Base-by-base conservation (phyloP, 2,113 vertebrate species). In the Hippolais icterina region DNA sequence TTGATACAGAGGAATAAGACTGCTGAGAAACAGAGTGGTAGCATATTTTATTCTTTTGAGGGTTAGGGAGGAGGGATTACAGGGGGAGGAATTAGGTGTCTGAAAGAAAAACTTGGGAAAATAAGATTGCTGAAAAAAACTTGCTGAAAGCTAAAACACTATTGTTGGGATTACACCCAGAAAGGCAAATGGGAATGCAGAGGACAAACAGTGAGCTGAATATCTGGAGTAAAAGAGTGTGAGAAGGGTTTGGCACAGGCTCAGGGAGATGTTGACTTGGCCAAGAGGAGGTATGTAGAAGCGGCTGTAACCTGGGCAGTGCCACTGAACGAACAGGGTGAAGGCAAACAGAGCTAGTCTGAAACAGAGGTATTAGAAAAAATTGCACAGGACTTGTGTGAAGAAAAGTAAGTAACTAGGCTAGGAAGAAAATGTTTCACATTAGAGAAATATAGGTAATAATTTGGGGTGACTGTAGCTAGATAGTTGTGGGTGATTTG, bases 81-180 rank as follows among this genome's bases (percentile, higher is more conserved):
- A 83, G 63, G 49, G 54, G 17, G 41, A 72, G 54, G 82, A 83
- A 88, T 92, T 87, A 90, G 29, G 39, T 57, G 47, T 50, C 71
- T 80, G 79, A 79, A 95, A 92, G 52, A 78, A 92, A 88, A 93
- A 83, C 61, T 78, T 53, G n/a, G 56, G 77, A 94, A 91, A 93
- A 85, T 70, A 72, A 83, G 56, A 89, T 41, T 53, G 54, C 54
- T 78, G 54, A 61, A 70, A 86, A 87, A 78, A 12, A 44, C 53
- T 94, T 84, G 61, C 42, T 84, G 87, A 75, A 95, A 94, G 68
- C 56, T 83, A 31, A 89, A 87, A 56, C 39, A 17, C 64, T 81
- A 2, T 56, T 90, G 79, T 64, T 42, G 37, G 65, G 69, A 81
- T 94, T 90, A 81, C 10, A 77, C n/a, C 53, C 37, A 29, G 69